These are phyloP conservation scores for Leptopilina clavipes DNA, from an alignment of 1,140 invertebrate genomes.

Conservation along the genomic window DNA sequence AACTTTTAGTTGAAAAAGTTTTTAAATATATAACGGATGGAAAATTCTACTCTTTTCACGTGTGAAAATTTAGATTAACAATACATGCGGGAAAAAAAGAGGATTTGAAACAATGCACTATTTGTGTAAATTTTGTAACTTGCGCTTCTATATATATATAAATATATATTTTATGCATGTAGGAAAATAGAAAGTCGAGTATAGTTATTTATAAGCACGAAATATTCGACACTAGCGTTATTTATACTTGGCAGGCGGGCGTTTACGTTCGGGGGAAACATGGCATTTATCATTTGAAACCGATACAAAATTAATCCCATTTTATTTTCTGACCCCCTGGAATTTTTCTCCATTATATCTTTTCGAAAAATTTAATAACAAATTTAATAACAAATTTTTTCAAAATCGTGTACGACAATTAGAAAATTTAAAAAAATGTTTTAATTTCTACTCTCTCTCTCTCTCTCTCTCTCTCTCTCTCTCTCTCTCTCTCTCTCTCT, in stretches of 20 bases:
- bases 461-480: not conserved
- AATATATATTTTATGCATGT: too few species aligned
- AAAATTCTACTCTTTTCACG: too few species aligned
- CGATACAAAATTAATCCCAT: slow-evolving; percentile 12
- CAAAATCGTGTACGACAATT: too few species aligned
- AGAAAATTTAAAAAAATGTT: too few species aligned
- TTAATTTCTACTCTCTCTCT: too few species aligned
- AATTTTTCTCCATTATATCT: not conserved
- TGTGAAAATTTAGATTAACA: too few species aligned
- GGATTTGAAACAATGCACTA: not conserved
- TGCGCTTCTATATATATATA: not conserved
- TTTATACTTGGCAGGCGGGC: slow-evolving; percentile 3
- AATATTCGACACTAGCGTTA: slow-evolving; percentile 19
- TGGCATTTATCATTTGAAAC: slow-evolving; percentile 9
- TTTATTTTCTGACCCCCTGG: not conserved
- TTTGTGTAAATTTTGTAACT: not conserved
- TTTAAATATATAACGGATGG: too few species aligned
- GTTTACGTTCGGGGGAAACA: not conserved
- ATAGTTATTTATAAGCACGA: slow-evolving; percentile 15
- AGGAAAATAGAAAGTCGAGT: slow-evolving; percentile 1
- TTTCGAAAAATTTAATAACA: too few species aligned
- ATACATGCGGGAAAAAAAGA: not conserved
- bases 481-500: not conserved
- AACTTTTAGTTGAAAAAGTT: too few species aligned
- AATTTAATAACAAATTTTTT: too few species aligned